Conservation (phyloP, 2,113 vertebrate species). For the Hystrix brachyura region DNA sequence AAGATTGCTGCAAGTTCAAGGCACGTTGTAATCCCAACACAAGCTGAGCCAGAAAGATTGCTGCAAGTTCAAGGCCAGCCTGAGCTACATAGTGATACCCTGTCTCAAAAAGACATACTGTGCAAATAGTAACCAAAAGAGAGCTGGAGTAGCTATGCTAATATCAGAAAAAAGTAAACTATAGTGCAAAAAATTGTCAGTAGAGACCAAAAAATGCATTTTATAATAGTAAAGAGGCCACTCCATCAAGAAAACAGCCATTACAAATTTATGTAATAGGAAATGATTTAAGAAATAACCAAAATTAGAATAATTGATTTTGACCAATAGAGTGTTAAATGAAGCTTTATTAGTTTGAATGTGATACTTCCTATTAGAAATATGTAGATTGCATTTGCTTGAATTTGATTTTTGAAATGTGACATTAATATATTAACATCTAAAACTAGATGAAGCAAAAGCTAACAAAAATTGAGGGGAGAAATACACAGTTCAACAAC, state of each 20-base stretch:
- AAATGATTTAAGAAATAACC: constrained; percentile 73
- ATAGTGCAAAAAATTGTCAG: neutral
- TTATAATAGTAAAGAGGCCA: constrained; percentile 11
- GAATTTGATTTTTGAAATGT: constrained; percentile 75
- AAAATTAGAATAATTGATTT: constrained; percentile 69
- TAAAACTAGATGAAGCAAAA: constrained; percentile 35
- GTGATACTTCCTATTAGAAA: constrained; percentile 64
- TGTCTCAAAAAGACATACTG: neutral
- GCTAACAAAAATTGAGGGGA: constrained; percentile 15
- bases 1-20: no score
- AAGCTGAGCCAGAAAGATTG: neutral
- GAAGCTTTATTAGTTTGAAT: constrained; percentile 69
- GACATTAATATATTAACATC: constrained; percentile 49
- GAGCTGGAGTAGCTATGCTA: neutral
- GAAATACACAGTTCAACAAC: constrained; percentile 8
- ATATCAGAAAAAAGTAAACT: neutral
- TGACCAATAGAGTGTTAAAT: constrained; percentile 47
- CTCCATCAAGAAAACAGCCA: neutral
- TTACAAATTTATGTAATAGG: constrained; percentile 9
- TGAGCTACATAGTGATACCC: neutral
- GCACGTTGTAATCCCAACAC: neutral
- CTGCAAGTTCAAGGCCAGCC: neutral
- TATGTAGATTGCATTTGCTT: constrained; percentile 68
- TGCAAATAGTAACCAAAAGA: constrained; percentile 39
- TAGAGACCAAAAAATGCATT: neutral